These are phyloP conservation scores for Andrena cerasifolii DNA, from an alignment of 1,140 invertebrate genomes.

Conservation along the genomic window DNA sequence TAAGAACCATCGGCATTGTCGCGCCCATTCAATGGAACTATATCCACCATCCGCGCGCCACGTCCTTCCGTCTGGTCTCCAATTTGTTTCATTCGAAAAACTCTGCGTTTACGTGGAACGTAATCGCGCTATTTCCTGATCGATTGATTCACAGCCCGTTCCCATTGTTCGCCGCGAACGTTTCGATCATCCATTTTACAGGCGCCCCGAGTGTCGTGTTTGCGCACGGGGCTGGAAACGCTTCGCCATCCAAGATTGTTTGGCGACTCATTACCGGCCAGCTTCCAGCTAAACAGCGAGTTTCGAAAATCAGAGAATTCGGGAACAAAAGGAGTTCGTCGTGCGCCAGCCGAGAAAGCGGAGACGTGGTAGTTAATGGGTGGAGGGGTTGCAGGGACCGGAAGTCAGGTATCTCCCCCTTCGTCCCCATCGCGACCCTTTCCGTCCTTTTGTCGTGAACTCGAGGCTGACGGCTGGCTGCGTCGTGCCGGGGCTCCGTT, in stretches of 20 bases:
- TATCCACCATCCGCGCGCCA: not conserved
- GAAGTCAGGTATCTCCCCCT: slow-evolving; percentile 37
- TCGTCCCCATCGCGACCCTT: not conserved
- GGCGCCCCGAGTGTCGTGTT: not conserved
- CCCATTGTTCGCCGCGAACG: no score
- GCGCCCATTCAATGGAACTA: not conserved
- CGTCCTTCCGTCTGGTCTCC: not conserved
- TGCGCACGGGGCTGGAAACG: not conserved
- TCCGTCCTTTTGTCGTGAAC: slow-evolving; percentile 57
- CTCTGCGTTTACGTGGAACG: no score
- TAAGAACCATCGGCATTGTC: slow-evolving; percentile 7
- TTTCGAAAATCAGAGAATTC: slow-evolving; percentile 48
- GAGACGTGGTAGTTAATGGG: not conserved
- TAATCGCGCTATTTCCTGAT: no score
- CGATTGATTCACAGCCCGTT: no score
- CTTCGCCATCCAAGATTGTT: slow-evolving; percentile 10
- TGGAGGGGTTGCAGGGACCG: slow-evolving; percentile 22
- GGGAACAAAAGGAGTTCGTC: slow-evolving; percentile 51
- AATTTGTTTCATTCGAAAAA: no score
- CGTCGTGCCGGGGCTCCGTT: slow-evolving; percentile 32
- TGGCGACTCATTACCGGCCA: slow-evolving; percentile 32
- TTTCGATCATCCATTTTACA: not conserved
- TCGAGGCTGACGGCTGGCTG: slow-evolving; percentile 17
- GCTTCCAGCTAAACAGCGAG: slow-evolving; percentile 10
- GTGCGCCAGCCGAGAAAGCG: slow-evolving; percentile 19